Conservation (phyloP, 2,113 vertebrate species). For the Poeciliopsis retropinna region DNA sequence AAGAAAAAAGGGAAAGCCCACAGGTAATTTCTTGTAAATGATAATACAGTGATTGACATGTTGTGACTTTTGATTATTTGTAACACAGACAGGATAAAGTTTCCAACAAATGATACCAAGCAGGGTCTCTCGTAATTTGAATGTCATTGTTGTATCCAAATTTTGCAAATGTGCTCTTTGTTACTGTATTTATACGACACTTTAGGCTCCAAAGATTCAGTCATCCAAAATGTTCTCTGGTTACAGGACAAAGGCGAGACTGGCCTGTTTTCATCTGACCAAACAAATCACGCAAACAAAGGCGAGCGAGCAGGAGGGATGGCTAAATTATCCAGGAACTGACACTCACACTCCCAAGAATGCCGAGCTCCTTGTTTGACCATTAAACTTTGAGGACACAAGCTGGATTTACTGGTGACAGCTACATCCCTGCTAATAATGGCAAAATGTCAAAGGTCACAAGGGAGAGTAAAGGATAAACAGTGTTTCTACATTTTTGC, state of each 20-base stretch:
- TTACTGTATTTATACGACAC: slow-evolving; percentile 9
- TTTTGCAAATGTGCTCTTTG: slow-evolving; percentile 25
- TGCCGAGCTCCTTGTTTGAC: slow-evolving; percentile 37
- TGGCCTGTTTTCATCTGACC: slow-evolving; percentile 43
- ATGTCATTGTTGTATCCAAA: background rate
- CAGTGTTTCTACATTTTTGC: slow-evolving; percentile 51
- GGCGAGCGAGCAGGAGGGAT: slow-evolving; percentile 35
- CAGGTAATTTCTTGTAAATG: slow-evolving; percentile 5
- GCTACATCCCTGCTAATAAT: slow-evolving; percentile 44
- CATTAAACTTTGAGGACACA: slow-evolving; percentile 25
- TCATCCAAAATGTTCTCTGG: slow-evolving; percentile 16
- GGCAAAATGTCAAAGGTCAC: slow-evolving; percentile 53
- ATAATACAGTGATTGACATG: background rate
- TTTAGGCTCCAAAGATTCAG: slow-evolving; percentile 33
- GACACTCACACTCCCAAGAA: slow-evolving; percentile 55
- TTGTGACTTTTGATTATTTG: slow-evolving; percentile 12
- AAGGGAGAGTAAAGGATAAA: slow-evolving; percentile 28
- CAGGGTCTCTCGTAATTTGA: background rate
- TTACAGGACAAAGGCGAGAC: slow-evolving; percentile 32
- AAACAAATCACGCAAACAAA: slow-evolving; percentile 52
- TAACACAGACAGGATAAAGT: background rate
- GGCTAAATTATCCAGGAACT: slow-evolving; percentile 45
- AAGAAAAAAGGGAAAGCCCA: background rate
- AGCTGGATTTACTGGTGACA: slow-evolving; percentile 53
- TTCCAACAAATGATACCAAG: background rate